Percentiles rank a stretch among this genome's conserved stretches.
Evolutionary conservation across 2,113 vertebrate genomes (phyloP).

Genomic region (Calypte anna): DNA sequence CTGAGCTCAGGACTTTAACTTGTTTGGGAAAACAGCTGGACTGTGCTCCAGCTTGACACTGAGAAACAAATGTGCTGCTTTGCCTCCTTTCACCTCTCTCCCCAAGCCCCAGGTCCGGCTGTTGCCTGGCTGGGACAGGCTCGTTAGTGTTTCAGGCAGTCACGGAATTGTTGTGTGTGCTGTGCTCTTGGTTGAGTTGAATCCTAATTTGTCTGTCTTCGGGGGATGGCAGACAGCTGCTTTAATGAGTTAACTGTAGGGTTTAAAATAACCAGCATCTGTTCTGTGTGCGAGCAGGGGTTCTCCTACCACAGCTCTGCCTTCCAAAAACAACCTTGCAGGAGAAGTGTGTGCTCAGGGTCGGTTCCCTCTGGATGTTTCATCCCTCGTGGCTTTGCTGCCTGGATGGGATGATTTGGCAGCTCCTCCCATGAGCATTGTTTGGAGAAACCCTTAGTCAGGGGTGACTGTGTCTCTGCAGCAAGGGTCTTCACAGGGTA

Average conservation of each 20-base stretch:
- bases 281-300: conserved; percentile 41
- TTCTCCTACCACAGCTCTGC: conserved; percentile 10
- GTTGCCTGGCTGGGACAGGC: not conserved
- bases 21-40: not conserved
- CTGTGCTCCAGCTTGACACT: not conserved
- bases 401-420: not conserved
- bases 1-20: not conserved
- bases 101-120: accelerated
- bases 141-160: not conserved
- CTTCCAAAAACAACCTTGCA: not conserved
- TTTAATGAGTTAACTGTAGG: conserved; percentile 68
- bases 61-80: not conserved
- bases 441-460: not conserved
- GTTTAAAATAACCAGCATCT: conserved; percentile 71
- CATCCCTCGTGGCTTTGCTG: not conserved
- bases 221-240: conserved; percentile 73
- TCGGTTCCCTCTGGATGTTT: accelerated
- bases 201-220: conserved; percentile 74
- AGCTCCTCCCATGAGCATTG: not conserved
- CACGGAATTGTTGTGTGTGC: not conserved
- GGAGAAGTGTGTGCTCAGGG: accelerated
- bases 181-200: conserved; percentile 64
- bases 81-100: not conserved
- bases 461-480: accelerated
- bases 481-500: not conserved